Evolutionary conservation across 2,113 vertebrate genomes (phyloP).

Genomic region (Petrocephalus microphthalmus): DNA sequence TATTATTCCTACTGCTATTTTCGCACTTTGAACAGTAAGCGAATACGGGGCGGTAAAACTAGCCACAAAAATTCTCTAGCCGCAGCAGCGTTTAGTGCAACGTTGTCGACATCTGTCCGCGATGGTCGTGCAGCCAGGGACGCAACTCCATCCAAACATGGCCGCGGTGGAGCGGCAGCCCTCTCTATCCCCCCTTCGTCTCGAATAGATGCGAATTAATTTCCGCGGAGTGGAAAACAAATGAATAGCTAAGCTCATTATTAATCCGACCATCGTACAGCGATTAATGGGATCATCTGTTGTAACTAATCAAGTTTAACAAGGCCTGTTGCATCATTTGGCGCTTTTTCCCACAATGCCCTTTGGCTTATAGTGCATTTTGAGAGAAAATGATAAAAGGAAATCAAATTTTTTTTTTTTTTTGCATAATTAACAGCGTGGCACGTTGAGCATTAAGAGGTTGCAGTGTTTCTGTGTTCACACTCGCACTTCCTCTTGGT

Average conservation of each 20-base stretch:
- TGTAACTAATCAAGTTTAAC: constrained; percentile 67
- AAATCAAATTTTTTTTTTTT: constrained; percentile 36
- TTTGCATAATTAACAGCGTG: constrained; percentile 25
- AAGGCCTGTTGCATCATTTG: constrained; percentile 62
- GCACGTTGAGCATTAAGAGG: constrained; percentile 29
- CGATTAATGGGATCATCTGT: constrained; percentile 70
- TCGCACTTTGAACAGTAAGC: neutral
- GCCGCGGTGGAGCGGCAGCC: constrained; percentile 44
- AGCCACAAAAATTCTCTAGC: neutral
- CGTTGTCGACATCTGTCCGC: neutral
- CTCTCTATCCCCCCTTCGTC: constrained; percentile 50
- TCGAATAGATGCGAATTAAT: constrained; percentile 60
- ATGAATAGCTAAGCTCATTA: constrained; percentile 63
- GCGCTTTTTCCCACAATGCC: constrained; percentile 45
- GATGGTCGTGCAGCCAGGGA: constrained; percentile 22
- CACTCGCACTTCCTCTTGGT: neutral
- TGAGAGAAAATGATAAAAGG: constrained; percentile 34
- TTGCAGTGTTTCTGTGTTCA: constrained; percentile 18
- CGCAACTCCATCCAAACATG: constrained; percentile 31
- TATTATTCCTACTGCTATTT: neutral
- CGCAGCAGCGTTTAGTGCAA: neutral
- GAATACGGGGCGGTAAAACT: neutral
- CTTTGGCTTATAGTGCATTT: constrained; percentile 47
- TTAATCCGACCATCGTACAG: constrained; percentile 68
- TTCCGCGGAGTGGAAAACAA: constrained; percentile 60